These are phyloP conservation scores for Ceratosolen fusciceps DNA, from an alignment of 1,140 invertebrate genomes.

Conservation along the genomic window DNA sequence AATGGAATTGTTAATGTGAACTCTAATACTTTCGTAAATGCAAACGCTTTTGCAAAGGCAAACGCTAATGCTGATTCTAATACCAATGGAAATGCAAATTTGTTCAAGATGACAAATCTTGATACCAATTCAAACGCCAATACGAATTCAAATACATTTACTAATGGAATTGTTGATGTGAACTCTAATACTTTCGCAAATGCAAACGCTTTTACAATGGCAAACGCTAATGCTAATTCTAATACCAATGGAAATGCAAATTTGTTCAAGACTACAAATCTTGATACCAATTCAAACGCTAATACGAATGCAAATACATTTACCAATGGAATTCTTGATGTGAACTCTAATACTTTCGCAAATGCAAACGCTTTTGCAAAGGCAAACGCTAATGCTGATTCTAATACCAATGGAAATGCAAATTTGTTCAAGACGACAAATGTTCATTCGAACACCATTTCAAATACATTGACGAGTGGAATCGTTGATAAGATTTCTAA, in stretches of 20 bases:
- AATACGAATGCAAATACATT: constrained; percentile 42
- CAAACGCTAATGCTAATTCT: constrained; percentile 34
- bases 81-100: background rate
- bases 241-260: too few species aligned
- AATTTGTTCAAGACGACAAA: background rate
- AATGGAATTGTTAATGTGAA: constrained; percentile 41
- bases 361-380: constrained; percentile 40
- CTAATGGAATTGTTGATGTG: background rate
- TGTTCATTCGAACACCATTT: background rate
- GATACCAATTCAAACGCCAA: background rate
- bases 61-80: background rate
- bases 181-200: constrained; percentile 5
- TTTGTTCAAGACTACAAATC: too few species aligned
- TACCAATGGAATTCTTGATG: constrained; percentile 38
- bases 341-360: constrained; percentile 32
- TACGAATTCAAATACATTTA: background rate
- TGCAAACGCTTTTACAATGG: constrained; percentile 22
- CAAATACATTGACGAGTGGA: too few species aligned
- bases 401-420: background rate
- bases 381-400: background rate
- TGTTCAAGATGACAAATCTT: background rate
- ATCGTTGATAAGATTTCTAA: too few species aligned
- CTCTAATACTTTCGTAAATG: constrained; percentile 30
- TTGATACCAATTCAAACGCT: constrained; percentile 14
- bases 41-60: background rate